Evolutionary conservation across 2,797 vertebrate species (phyloP), one percentile per base, ranked within the genome.

Genomic region (Eulemur rubriventer): DNA sequence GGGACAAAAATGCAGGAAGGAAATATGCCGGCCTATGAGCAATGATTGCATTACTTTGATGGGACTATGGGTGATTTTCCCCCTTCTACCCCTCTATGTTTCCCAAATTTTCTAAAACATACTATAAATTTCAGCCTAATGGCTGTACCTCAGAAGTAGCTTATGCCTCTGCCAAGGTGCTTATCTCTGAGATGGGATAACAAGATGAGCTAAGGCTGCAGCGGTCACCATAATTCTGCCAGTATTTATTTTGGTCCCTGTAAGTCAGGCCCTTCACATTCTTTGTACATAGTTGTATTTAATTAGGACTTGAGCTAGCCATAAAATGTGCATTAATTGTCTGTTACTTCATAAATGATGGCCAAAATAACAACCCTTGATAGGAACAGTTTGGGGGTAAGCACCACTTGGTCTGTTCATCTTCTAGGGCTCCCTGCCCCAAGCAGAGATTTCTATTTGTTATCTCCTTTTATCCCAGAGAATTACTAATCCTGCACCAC

Each of bases 211-310:
- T 28, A 43, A 61, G 83, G 41, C 76, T 63, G 18, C 46, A 41
- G 33, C 2, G 20, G 88, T 80, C 72, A 33, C 89, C 96, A 94
- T 94, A 91, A 95, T 92, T 96, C 97, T 96, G 90, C 65, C 94
- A 94, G 89, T 96, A 87, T 97, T 98, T 96, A 96, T 98, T 63
- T 96, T 97, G 65, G 92, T 95, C 50, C 95, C 93, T 98, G 96
- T 92, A 96, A 97, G 89, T 97, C 57, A 76, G 81, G 84, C 96
- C 89, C 95, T 97, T 97, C 96, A 73, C 96, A 98, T 98, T 98
- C 98, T 98, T 98, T 98, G 97, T 97, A 98, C 98, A 98, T 98
- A 98, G 98, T 98, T 98, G 98, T 98, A 98, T 97, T 97, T 98
- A 98, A 98, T 98, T 98, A 98, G 97, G 98, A 98, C 87, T 97